phyloP scores from a whole-genome alignment of 2,888 invertebrate genomes.

The Standfussiana lucernea region DNA sequence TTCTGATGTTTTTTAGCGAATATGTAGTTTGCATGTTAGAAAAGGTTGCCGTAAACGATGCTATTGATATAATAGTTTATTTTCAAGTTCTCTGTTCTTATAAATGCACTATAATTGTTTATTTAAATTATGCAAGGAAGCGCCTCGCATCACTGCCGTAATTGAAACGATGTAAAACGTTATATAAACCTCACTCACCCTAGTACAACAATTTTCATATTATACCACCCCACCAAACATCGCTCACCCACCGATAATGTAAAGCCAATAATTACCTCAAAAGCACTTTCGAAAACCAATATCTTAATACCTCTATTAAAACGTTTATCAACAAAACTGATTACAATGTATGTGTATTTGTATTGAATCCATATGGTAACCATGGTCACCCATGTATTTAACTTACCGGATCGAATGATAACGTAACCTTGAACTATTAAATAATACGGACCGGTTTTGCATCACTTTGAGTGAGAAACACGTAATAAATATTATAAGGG shows the following conservation, averaged over 20 bases:
- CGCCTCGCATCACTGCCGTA: neutral
- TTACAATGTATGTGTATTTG: constrained; percentile 38
- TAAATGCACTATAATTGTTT: neutral
- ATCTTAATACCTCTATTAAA: constrained; percentile 29
- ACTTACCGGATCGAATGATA: constrained; percentile 44
- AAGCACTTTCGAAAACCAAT: constrained; percentile 37
- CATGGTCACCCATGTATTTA: constrained; percentile 39
- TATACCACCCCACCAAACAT: neutral
- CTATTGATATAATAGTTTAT: neutral
- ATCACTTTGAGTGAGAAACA: constrained; percentile 3
- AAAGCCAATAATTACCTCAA: constrained; percentile 19
- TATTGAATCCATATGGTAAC: constrained; percentile 62
- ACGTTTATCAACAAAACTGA: constrained; percentile 15
- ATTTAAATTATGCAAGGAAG: neutral
- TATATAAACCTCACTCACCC: constrained; percentile 12
- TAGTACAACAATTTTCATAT: constrained; percentile 2
- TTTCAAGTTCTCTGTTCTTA: neutral
- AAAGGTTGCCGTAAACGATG: neutral
- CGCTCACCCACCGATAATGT: neutral
- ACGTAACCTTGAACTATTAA: constrained; percentile 58
- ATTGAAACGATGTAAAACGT: neutral
- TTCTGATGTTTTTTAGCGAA: neutral
- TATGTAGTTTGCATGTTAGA: neutral
- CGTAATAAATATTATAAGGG: constrained; percentile 13
- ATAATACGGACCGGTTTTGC: constrained; percentile 27